Evolutionary conservation across 64 coral and sea anemone species (phyloP), one percentile per base, ranked within the genome.

Genomic region (Astreopora myriophthalma): DNA sequence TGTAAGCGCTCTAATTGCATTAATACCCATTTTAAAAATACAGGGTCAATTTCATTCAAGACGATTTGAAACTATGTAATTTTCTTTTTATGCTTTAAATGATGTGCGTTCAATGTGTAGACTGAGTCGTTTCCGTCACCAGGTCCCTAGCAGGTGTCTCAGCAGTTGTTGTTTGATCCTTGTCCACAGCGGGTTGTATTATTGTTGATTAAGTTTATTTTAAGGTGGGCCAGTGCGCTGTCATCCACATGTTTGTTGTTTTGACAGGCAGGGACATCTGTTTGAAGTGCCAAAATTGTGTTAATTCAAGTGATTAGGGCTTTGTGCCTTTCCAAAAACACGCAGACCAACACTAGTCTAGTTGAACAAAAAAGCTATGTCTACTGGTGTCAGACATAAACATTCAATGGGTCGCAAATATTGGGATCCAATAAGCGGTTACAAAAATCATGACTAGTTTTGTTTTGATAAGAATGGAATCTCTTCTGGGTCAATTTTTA

Each of bases 201-300:
- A n/a, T n/a, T n/a, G n/a, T n/a, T n/a, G n/a, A n/a, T n/a, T n/a
- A n/a, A n/a, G n/a, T n/a, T n/a, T n/a, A n/a, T n/a, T n/a, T n/a
- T n/a, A n/a, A n/a, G n/a, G n/a, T n/a, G n/a, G 40, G 76, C 76
- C 29, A 35, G 8, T 32, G 29, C 4, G 29, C 48, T 57, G 28
- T 20, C 2, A 30, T 36, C 16, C 48, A 60, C 48, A 60, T 57
- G 76, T 60, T 60, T 58, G 26, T 58, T 80, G 76, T 58, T 80
- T 80, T 60, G 76, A 80, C 20, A 60, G 52, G 75, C 11, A 14
- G 9, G 30, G 75, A 31, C 75, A 78, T 78, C 40, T 75, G 40
- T 25, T 57, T 57, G 13, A 34, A 60, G 48, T 22, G 76, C 40
- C 28, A 34, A 60, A 48, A 19, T 80, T 33, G 30, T 33, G 5